A percentile compares a stretch with the other conserved stretches of the same genome.
phyloP scores from a whole-genome alignment of 1,140 invertebrate genomes.

The Atta colombica region DNA sequence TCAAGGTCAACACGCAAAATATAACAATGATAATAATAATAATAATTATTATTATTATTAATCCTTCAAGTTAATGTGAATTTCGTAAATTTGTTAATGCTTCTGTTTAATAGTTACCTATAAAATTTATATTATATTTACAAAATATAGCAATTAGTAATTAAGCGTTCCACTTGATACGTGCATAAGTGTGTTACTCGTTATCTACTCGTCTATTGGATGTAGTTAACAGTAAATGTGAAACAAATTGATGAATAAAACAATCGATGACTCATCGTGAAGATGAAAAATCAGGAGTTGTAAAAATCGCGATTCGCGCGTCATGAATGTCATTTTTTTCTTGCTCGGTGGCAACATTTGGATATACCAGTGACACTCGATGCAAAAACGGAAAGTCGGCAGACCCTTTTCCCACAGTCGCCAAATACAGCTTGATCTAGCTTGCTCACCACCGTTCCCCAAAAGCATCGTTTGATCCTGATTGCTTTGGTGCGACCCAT shows the following conservation, averaged over 20 bases:
- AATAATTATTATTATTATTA: background rate
- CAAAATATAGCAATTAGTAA: background rate
- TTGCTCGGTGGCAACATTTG: constrained; percentile 50
- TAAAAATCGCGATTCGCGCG: background rate
- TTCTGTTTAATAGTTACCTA: no score
- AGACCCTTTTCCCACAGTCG: background rate
- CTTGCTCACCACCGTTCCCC: constrained; percentile 35
- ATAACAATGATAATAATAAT: background rate
- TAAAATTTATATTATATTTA: no score
- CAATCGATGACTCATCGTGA: background rate
- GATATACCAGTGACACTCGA: constrained; percentile 53
- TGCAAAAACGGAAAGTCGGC: constrained; percentile 69
- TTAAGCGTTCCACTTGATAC: background rate
- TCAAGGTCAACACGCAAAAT: constrained; percentile 39
- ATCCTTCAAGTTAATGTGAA: background rate
- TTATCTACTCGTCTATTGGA: no score
- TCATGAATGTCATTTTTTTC: constrained; percentile 55
- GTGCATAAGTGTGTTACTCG: background rate
- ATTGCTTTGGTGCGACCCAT: constrained; percentile 74
- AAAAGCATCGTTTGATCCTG: constrained; percentile 72
- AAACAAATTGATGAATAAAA: background rate
- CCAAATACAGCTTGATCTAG: constrained; percentile 45
- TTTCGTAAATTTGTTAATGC: background rate
- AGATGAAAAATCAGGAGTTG: constrained; percentile 58
- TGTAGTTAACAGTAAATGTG: background rate